Evolutionary conservation across 2,888 invertebrate genomes (phyloP), one percentile per base, ranked within the genome.

Genomic region (Dynastes maya): DNA sequence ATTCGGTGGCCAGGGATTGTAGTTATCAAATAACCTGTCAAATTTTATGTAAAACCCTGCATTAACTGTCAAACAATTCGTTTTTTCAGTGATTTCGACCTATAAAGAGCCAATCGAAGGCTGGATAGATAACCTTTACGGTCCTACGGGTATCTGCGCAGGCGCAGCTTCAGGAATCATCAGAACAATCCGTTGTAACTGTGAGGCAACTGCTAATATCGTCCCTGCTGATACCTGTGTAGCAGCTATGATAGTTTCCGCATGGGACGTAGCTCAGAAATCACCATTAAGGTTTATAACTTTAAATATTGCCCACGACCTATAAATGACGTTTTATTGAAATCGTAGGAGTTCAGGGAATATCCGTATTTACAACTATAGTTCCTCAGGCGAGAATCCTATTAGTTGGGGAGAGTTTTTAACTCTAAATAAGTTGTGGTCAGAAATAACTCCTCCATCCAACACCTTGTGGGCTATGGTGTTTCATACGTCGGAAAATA

Each of bases 41-140:
- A 32, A 32, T 32, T 32, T 3, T 32, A 4, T 32, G 4, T 32
- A 2, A 32, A 32, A 32, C 4, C 4, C 2, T 32, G 32, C 2
- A 32, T 2, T 32, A 32, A 32, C 32, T 32, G 32, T 32, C 32
- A 4, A 32, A 32, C 65, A 37, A 37, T 22, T 16, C 6, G 6
- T 55, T 11, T 32, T 87, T 87, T 11, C 84, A 92, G 92, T 93
- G 9, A 89, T 92, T 79, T 92, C 93, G 1, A 92, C 95, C 0
- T 94, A 94, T 84, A 91, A 91, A 70, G 95, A 95, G 86, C 95
- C 95, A 0, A 88, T 94, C 0, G 89, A 93, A 82, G 96, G 96
- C 0, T 98, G 97, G 97, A 95, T 96, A 22, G 97, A 97, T 89
- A 98, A 97, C 85, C 91, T 96, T 83, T 97, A 97, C 86, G 97